These are phyloP conservation scores for Drosophila lowei DNA, from an alignment of 1,140 invertebrate genomes.

Conservation along the genomic window DNA sequence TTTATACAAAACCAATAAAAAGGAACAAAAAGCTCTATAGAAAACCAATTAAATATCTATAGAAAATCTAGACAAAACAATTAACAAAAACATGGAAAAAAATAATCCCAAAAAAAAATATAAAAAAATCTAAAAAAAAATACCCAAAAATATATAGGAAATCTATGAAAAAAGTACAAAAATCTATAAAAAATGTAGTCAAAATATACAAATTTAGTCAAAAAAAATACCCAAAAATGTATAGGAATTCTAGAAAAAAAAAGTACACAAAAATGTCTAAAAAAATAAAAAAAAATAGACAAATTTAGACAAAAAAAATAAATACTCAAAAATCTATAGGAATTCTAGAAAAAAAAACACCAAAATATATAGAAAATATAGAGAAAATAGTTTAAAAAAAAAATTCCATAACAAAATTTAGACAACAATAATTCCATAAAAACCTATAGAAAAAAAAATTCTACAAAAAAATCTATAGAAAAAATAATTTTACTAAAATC, in stretches of 20 bases:
- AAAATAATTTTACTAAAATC: no score
- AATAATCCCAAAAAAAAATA: no score
- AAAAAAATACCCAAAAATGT: no score
- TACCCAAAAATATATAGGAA: no score
- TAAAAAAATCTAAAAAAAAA: no score
- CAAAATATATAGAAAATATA: constrained; percentile 13
- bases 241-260: no score
- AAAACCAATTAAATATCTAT: constrained; percentile 18
- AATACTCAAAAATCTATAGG: neutral
- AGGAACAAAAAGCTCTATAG: neutral
- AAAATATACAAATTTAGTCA: no score
- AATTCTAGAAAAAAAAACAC: neutral
- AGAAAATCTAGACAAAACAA: constrained; percentile 1
- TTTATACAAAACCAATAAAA: neutral
- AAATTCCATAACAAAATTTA: constrained; percentile 3
- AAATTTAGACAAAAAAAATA: no score
- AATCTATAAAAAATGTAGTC: no score
- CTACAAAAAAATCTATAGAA: constrained; percentile 15
- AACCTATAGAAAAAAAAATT: constrained; percentile 1
- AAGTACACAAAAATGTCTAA: no score
- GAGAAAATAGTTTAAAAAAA: neutral
- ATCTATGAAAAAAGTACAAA: no score
- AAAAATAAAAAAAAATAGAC: neutral
- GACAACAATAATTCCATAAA: neutral
- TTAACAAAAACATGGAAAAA: no score